These are phyloP conservation scores for Epinephelus malabaricus DNA, from an alignment of 2,797 vertebrate genomes.

Conservation along the genomic window DNA sequence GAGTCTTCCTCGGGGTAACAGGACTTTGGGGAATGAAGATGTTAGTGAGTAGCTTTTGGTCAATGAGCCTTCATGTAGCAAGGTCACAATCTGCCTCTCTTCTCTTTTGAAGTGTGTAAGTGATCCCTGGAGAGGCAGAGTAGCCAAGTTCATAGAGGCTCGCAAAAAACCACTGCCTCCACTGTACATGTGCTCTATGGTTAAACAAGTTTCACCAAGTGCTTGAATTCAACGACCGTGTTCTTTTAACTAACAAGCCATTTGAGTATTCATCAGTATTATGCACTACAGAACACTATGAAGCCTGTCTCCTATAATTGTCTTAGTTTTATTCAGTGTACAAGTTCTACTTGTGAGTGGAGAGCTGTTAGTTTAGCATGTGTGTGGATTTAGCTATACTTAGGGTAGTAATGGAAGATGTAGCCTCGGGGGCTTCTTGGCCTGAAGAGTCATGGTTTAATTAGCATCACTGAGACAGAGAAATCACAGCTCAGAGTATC, in stretches of 20 bases:
- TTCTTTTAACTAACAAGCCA: constrained; percentile 77
- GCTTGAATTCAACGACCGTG: constrained; percentile 54
- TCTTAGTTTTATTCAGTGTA: constrained; percentile 67
- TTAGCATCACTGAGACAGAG: constrained; percentile 83
- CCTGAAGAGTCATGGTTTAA: constrained; percentile 84
- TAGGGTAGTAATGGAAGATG: constrained; percentile 80
- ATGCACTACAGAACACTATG: constrained; percentile 63
- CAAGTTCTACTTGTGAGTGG: constrained; percentile 63
- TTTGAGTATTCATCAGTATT: constrained; percentile 78
- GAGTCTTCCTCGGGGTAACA: constrained; percentile 69
- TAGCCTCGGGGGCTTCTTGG: constrained; percentile 78
- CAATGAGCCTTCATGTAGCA: constrained; percentile 79
- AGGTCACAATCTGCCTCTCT: constrained; percentile 79
- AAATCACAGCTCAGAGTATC: constrained; percentile 79
- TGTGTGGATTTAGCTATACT: constrained; percentile 77
- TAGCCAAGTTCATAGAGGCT: constrained; percentile 64
- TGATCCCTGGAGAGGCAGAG: constrained; percentile 79
- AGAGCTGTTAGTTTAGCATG: constrained; percentile 71
- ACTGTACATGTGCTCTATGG: constrained; percentile 50
- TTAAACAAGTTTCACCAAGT: constrained; percentile 67
- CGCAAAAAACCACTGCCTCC: constrained; percentile 48
- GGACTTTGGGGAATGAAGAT: constrained; percentile 72
- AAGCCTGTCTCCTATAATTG: constrained; percentile 72
- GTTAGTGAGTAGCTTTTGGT: constrained; percentile 79
- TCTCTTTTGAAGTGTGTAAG: constrained; percentile 84